These are phyloP conservation scores for Eupithecia subumbrata DNA, from an alignment of 2,888 invertebrate genomes.

Conservation along the genomic window DNA sequence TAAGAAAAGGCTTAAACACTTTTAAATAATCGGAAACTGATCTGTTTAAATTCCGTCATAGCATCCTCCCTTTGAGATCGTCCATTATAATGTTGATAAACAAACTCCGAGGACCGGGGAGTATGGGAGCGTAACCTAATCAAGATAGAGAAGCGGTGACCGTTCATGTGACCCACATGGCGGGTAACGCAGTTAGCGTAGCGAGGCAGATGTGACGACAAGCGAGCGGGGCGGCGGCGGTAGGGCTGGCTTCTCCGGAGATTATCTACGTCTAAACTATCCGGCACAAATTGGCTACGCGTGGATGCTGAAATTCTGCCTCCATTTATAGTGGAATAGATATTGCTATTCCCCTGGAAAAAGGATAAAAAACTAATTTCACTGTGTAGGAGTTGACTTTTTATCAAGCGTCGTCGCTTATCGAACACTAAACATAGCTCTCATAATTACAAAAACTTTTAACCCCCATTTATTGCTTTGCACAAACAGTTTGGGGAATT, in stretches of 20 bases:
- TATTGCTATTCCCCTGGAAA: background rate
- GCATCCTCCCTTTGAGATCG: background rate
- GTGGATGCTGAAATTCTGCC: background rate
- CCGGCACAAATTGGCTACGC: background rate
- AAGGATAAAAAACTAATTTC: too few species aligned
- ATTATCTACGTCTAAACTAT: background rate
- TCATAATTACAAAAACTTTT: background rate
- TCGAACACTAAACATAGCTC: background rate
- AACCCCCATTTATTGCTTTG: background rate
- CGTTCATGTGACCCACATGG: constrained; percentile 56
- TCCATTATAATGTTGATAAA: constrained; percentile 20
- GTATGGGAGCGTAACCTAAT: constrained; percentile 34
- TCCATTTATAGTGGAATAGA: background rate
- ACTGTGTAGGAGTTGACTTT: too few species aligned
- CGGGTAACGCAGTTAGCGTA: constrained; percentile 60
- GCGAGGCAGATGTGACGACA: constrained; percentile 64
- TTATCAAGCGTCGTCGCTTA: background rate
- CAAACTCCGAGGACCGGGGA: constrained; percentile 12
- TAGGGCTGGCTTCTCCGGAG: constrained; percentile 10
- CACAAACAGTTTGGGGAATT: background rate
- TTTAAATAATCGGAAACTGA: background rate
- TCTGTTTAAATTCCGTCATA: background rate
- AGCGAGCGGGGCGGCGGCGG: constrained; percentile 58
- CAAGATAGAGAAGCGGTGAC: constrained; percentile 52
- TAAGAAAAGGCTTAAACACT: background rate